Base-by-base conservation (phyloP, 1,140 invertebrate genomes). In the Meteorus sp. region DNA sequence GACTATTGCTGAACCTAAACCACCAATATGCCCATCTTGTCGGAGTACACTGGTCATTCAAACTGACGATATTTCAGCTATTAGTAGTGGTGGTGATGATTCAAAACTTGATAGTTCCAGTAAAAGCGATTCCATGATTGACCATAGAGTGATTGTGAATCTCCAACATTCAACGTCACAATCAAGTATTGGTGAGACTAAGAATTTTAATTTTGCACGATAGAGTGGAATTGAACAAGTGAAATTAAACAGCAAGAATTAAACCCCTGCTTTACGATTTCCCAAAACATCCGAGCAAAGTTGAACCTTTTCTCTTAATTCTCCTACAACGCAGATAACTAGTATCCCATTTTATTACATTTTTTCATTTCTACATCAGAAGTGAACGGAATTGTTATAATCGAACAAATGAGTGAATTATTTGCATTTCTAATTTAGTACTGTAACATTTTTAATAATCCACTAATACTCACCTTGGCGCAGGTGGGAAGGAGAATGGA, bases 21-120 rank as follows among this genome's bases (percentile, higher is more conserved):
- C 70, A 47, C 67, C 72, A 1, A 78, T 76, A 27, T 88, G 86
- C 70, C 84, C 84, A n/a, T 77, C 80, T 8, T 88, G 86, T 64
- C 70, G 77, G 19, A 86, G 85, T 61, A 80, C 72, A 0, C 71
- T 84, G 33, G 82, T 87, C 11, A 79, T 85, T 8, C 81, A 86
- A 76, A 73, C 70, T 1, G 77, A 80, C 19, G 69, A 77, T 48
- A 48, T 73, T 17, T 62, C 63, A 0, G 68, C 67, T 7, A 54
- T 70, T 17, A 58, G 63, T 13, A 25, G 11, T 9, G 63, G 74
- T 27, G 13, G 13, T n/a, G 66, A 60, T n/a, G n/a, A n/a, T n/a
- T n/a, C n/a, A n/a, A n/a, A n/a, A n/a, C n/a, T n/a, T n/a, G n/a
- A n/a, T n/a, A n/a, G n/a, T n/a, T n/a, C n/a, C n/a, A n/a, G n/a